phyloP scores from a whole-genome alignment of 2,113 vertebrate species.

The Girardinichthys multiradiatus region DNA sequence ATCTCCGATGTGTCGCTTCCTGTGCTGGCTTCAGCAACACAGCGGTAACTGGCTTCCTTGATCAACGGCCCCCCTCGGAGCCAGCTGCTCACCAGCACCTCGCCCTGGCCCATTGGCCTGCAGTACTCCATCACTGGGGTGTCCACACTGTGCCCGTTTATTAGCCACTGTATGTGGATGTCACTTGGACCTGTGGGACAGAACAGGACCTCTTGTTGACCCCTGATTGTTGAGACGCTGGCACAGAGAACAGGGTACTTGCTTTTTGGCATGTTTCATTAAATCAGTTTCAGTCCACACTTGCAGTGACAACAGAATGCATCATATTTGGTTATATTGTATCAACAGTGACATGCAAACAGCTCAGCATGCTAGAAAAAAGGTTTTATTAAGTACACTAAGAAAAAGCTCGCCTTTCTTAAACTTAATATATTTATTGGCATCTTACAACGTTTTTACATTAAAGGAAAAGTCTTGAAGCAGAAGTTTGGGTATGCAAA shows the following conservation, averaged over 20 bases:
- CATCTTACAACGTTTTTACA: no score
- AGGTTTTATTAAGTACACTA: not conserved
- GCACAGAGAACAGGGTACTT: constrained; percentile 1
- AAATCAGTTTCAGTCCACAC: not conserved
- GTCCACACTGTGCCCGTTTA: constrained; percentile 82
- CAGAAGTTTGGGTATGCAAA: no score
- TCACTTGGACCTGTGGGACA: constrained; percentile 85
- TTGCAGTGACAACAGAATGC: not conserved
- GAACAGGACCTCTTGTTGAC: constrained; percentile 58
- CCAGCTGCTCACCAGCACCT: constrained; percentile 88
- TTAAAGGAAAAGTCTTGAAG: no score
- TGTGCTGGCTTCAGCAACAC: constrained; percentile 80
- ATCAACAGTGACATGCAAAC: not conserved
- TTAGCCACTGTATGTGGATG: constrained; percentile 86
- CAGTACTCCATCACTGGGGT: constrained; percentile 77
- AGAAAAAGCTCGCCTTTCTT: not conserved
- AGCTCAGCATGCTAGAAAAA: not conserved
- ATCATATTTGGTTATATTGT: not conserved
- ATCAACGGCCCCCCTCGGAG: constrained; percentile 80
- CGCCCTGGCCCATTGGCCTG: constrained; percentile 72
- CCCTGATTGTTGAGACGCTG: constrained; percentile 7
- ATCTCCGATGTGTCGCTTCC: constrained; percentile 81
- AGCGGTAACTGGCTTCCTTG: constrained; percentile 84
- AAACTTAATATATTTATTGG: not conserved
- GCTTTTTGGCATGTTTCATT: constrained; percentile 18